Evolutionary conservation across 2,797 vertebrate genomes (phyloP), one percentile per base, ranked within the genome.

Genomic region (Tenualosa ilisha): DNA sequence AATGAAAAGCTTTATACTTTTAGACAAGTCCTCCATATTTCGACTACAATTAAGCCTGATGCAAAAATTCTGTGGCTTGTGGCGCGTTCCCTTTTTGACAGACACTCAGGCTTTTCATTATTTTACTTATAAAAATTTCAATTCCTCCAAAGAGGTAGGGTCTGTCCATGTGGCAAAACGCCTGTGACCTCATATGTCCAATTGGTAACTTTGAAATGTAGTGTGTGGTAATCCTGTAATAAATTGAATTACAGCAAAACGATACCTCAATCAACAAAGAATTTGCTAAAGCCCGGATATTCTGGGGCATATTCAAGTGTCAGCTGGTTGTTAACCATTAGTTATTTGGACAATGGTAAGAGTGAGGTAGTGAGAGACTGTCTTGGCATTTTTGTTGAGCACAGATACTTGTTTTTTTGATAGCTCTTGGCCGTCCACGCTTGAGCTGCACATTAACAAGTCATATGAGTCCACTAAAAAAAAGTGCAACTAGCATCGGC

Each of bases 361-460:
- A 13, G 13, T 31, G 12, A 26, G n/a, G 24, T 26, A 26, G 22
- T 26, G n/a, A 26, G 6, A 63, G n/a, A 26, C 7, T 56, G 13
- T 63, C 20, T 61, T 37, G 37, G 40, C 24, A 1, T 83, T 40
- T 59, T 26, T 61, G 56, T 51, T 49, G 26, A 63, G 11, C 49
- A 40, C 6, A 31, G 59, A 68, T 49, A 83, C 61, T 43, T 63
- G 24, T 31, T 31, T 83, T 8, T 46, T 46, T 83, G 51, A 2
- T 15, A 24, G 56, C 43, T 83, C 17, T 83, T 83, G 24, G 61
- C 37, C 22, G 49, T n/a, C 22, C 82, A 65, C 40, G 40, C 53
- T 81, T 31, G 17, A 59, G 53, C 40, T 83, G 54, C 20, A 84
- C 84, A 75, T 87, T 82, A 87, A 82, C 84, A 17, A 6, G 75